A percentile compares a stretch with the other conserved stretches of the same genome.
Conservation (phyloP, 2,888 invertebrate genomes). For the Julus scanicus region DNA sequence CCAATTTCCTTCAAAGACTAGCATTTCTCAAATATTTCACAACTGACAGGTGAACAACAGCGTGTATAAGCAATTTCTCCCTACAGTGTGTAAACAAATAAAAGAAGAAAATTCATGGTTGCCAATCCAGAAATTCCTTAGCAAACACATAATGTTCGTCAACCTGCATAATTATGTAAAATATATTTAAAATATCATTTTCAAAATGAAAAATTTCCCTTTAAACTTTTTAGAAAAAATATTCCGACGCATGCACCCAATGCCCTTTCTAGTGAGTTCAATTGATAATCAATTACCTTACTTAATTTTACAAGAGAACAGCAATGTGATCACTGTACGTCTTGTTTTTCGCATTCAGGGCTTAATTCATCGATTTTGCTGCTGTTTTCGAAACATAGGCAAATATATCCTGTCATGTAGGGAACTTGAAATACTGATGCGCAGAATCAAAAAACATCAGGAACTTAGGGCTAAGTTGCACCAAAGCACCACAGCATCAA, state of each 20-base stretch:
- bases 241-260: neutral
- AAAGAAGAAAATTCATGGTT: too few relatives aligned
- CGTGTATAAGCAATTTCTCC: too few relatives aligned
- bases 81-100: too few relatives aligned
- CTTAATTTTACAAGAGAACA: neutral
- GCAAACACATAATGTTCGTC: too few relatives aligned
- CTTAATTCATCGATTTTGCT: neutral
- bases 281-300: constrained; percentile 12
- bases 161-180: too few relatives aligned
- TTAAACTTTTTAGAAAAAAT: neutral
- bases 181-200: neutral
- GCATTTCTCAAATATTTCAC: too few relatives aligned
- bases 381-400: neutral
- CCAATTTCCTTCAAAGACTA: too few relatives aligned
- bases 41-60: too few relatives aligned
- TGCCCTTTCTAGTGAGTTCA: neutral
- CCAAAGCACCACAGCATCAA: neutral
- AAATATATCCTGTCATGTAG: neutral
- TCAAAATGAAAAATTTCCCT: too few relatives aligned
- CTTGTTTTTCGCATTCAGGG: neutral
- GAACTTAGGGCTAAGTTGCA: neutral
- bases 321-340: neutral
- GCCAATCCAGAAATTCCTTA: too few relatives aligned
- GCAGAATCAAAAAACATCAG: neutral
- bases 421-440: neutral